Evolutionary conservation across 2,797 vertebrate genomes (phyloP), one percentile per base, ranked within the genome.

Genomic region (Scarus forsteni): DNA sequence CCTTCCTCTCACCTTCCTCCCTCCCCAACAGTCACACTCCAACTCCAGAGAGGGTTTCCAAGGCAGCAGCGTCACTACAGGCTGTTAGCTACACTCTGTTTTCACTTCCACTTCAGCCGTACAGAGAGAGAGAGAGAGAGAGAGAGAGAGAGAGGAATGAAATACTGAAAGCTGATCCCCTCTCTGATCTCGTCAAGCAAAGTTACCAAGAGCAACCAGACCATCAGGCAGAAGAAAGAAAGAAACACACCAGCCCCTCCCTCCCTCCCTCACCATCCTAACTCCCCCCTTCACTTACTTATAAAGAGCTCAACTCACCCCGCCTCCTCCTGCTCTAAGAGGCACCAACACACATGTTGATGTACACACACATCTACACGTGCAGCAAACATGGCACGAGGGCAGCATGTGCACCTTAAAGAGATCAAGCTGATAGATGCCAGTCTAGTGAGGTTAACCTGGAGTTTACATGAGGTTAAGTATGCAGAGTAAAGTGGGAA

Each of bases 151-250:
- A 51, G 54, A 83, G 70, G 60, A 18, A 80, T 76, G 67, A 79
- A 79, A 54, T 66, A 75, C 85, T 89, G 92, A 92, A 93, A 93
- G 89, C 81, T 69, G 84, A 92, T 91, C 90, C 88, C 67, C 82
- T 27, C 38, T 88, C 90, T 91, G 92, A 94, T 92, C 89, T 92
- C 90, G 92, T 92, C 90, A 91, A 87, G 90, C 80, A 88, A 85
- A 89, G 90, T 91, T 89, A 90, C 89, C 78, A 86, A 88, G 86
- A 77, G 89, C 87, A 89, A 91, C 85, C 85, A 89, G 81, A 86
- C 85, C 83, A 59, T 81, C 84, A 82, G 76, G 85, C 86, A 84
- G 85, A 85, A 85, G 78, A 84, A 79, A 89, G 80, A 85, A 85
- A 81, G 79, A 82, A 27, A 27, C 27, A 27, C 27, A 27, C 27